phyloP scores from a whole-genome alignment of 1,140 invertebrate genomes.

The Whitmania pigra region DNA sequence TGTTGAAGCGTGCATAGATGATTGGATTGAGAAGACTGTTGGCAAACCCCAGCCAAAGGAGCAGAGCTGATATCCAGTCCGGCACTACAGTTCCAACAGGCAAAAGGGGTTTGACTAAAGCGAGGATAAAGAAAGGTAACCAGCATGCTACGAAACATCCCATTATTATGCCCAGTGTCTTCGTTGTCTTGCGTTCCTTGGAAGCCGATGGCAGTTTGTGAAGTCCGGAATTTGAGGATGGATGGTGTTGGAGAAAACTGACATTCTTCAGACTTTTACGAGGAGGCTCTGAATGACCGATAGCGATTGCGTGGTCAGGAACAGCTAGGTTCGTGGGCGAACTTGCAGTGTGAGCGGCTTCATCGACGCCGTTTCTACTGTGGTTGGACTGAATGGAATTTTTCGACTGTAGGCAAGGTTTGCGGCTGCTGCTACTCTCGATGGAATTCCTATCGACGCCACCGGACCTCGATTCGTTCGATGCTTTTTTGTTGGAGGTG shows the following conservation, averaged over 20 bases:
- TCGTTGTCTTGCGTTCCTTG: conserved; percentile 71
- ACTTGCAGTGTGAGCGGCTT: background rate
- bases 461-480: background rate
- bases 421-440: conserved; percentile 4
- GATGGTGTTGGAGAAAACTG: conserved; percentile 33
- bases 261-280: conserved; percentile 19
- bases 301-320: background rate
- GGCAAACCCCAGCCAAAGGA: conserved; percentile 75
- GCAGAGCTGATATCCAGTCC: conserved; percentile 41
- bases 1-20: conserved; percentile 93
- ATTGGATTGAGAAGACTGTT: conserved; percentile 96
- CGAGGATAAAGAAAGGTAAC: conserved; percentile 51
- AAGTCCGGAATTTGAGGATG: background rate
- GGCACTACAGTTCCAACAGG: conserved; percentile 32
- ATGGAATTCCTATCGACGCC: background rate
- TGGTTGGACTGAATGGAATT: background rate
- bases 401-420: background rate
- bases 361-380: background rate
- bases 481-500: background rate
- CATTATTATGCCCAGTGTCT: conserved; percentile 60
- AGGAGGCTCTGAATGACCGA: background rate
- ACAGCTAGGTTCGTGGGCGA: conserved; percentile 3
- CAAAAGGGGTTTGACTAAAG: conserved; percentile 48
- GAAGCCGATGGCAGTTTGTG: conserved; percentile 28
- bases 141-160: conserved; percentile 51